Conservation (phyloP, 2,113 vertebrate species). For the Daubentonia madagascariensis region DNA sequence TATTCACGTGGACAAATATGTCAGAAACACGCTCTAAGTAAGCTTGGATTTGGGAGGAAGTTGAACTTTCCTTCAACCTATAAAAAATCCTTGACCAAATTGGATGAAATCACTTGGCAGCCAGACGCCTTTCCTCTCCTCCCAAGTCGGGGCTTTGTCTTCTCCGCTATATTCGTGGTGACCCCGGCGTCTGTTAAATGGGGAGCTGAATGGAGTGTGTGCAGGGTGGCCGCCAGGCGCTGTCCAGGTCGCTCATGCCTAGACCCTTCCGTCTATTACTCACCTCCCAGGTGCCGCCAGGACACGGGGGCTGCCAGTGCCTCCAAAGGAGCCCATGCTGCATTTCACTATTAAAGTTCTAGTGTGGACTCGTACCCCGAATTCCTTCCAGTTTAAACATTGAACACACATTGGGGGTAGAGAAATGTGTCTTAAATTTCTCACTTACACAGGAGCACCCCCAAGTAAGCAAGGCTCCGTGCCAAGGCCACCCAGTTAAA, state of each 20-base stretch:
- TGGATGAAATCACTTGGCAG: background rate
- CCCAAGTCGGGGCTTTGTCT: rapidly evolving
- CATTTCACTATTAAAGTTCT: rapidly evolving
- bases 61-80: background rate
- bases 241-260: rapidly evolving
- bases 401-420: rapidly evolving
- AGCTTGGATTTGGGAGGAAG: rapidly evolving
- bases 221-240: rapidly evolving
- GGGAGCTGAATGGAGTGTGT: rapidly evolving
- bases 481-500: background rate
- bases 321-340: no score
- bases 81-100: rapidly evolving
- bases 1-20: no score
- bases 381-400: background rate
- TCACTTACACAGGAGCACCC: background rate
- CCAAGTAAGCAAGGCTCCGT: rapidly evolving
- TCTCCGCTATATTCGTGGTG: rapidly evolving
- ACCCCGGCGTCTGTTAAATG: rapidly evolving
- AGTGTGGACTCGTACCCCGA: rapidly evolving
- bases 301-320: rapidly evolving
- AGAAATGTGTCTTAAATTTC: background rate
- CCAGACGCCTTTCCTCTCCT: background rate
- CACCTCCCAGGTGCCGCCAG: rapidly evolving
- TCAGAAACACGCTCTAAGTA: background rate
- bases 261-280: rapidly evolving